A percentile compares a stretch with the other conserved stretches of the same genome.
These are phyloP conservation scores for Melanotaenia trifasciata DNA, from an alignment of 2,797 vertebrate genomes.

Conservation along the genomic window DNA sequence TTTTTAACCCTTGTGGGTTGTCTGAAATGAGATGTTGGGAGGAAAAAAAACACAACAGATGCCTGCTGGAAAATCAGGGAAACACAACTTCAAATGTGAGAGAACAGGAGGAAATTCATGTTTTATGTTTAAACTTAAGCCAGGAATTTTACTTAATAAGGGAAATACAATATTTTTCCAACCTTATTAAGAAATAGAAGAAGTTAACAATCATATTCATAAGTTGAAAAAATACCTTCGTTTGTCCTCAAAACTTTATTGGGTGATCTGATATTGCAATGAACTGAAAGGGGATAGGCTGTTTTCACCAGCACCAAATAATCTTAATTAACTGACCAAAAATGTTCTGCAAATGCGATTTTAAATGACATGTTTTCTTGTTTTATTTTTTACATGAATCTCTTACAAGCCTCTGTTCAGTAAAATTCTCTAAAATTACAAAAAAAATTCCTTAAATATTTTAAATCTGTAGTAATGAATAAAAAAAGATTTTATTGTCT, in stretches of 20 bases:
- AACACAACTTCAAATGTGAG: background rate
- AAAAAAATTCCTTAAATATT: background rate
- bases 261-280: background rate
- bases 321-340: background rate
- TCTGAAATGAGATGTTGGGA: background rate
- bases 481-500: no score
- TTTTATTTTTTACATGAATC: background rate
- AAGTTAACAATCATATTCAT: background rate
- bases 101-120: background rate
- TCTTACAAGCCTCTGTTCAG: background rate
- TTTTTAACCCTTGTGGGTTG: constrained; percentile 14
- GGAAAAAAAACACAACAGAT: background rate
- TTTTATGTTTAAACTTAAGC: background rate
- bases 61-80: background rate
- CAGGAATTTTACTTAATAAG: background rate
- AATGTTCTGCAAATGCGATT: background rate
- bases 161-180: background rate
- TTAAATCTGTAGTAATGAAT: background rate
- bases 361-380: background rate
- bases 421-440: background rate
- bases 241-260: background rate
- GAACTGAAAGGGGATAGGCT: background rate
- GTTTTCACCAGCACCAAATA: background rate
- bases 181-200: background rate
- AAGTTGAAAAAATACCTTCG: background rate